A percentile compares a stretch with the other conserved stretches of the same genome.
phyloP scores from a whole-genome alignment of 2,888 invertebrate species.

The Cylloceria caligata region DNA sequence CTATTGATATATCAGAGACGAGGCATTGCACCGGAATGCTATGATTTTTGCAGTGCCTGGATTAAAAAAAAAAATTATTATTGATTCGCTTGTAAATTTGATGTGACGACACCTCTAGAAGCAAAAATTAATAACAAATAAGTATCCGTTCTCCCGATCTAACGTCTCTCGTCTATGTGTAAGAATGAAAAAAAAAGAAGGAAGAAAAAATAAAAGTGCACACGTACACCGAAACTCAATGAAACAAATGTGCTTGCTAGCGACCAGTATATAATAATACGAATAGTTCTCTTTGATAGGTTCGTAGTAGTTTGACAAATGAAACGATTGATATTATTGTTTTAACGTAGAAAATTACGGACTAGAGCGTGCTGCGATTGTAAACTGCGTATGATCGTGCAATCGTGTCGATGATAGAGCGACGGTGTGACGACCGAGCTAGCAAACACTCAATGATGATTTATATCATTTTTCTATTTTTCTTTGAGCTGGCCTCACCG shows the following conservation, averaged over 20 bases:
- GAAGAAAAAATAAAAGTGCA: constrained; percentile 14
- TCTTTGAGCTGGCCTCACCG: constrained; percentile 76
- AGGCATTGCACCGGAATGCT: constrained; percentile 65
- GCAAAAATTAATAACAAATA: constrained; percentile 51
- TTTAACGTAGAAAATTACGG: constrained; percentile 29
- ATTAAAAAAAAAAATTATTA: constrained; percentile 60
- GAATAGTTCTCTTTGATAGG: constrained; percentile 63
- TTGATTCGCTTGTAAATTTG: constrained; percentile 59
- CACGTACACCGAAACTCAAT: constrained; percentile 38
- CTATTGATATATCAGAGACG: constrained; percentile 32
- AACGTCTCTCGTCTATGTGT: constrained; percentile 49
- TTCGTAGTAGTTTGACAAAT: constrained; percentile 59
- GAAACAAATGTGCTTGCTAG: constrained; percentile 52
- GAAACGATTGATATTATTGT: constrained; percentile 40
- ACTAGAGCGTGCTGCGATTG: constrained; percentile 32
- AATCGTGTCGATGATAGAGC: constrained; percentile 18
- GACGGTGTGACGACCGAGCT: background rate
- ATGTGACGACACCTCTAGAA: constrained; percentile 52
- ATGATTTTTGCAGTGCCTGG: constrained; percentile 75
- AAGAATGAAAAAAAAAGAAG: constrained; percentile 20
- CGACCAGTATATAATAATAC: constrained; percentile 33
- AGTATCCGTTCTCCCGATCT: constrained; percentile 51
- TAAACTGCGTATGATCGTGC: constrained; percentile 12
- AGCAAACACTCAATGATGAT: constrained; percentile 6
- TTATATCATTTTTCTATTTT: constrained; percentile 66